These are phyloP conservation scores for Scrobipalpa atriplicella DNA, from an alignment of 2,888 invertebrate genomes.

Conservation along the genomic window DNA sequence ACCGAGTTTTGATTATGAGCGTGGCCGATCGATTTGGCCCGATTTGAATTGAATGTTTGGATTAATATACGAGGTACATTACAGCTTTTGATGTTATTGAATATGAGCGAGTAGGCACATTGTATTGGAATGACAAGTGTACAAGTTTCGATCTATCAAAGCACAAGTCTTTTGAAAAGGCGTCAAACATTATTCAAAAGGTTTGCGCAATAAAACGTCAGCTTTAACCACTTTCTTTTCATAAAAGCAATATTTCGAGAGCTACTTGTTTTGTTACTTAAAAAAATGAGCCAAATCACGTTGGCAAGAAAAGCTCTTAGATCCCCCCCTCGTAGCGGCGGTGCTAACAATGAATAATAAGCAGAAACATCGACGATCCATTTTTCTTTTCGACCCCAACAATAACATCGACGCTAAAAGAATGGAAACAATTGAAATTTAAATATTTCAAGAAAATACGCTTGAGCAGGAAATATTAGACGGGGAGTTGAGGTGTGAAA, in stretches of 20 bases:
- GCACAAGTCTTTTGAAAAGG: conserved; percentile 1
- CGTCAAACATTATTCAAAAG: conserved; percentile 43
- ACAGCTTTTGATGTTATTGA: conserved; percentile 53
- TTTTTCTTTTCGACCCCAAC: conserved; percentile 71
- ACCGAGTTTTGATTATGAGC: conserved; percentile 67
- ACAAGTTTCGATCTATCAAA: background rate
- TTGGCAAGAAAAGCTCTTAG: conserved; percentile 59
- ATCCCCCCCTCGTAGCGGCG: conserved; percentile 36
- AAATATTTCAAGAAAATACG: conserved; percentile 69
- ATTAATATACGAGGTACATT: conserved; percentile 74
- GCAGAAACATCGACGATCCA: conserved; percentile 74
- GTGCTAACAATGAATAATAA: conserved; percentile 77
- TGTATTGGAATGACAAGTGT: background rate
- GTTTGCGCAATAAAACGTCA: conserved; percentile 50
- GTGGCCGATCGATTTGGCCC: conserved; percentile 71
- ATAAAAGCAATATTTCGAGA: conserved; percentile 54
- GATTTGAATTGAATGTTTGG: conserved; percentile 77
- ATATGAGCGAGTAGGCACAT: conserved; percentile 48
- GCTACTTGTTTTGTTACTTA: conserved; percentile 73
- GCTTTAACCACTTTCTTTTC: conserved; percentile 47
- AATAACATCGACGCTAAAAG: conserved; percentile 63
- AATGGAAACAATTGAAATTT: conserved; percentile 77
- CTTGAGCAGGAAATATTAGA: conserved; percentile 52
- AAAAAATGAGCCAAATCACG: conserved; percentile 78
- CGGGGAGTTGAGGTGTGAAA: conserved; percentile 34